These are phyloP conservation scores for Ennomos quercinarius DNA, from an alignment of 2,888 invertebrate genomes.

Conservation along the genomic window DNA sequence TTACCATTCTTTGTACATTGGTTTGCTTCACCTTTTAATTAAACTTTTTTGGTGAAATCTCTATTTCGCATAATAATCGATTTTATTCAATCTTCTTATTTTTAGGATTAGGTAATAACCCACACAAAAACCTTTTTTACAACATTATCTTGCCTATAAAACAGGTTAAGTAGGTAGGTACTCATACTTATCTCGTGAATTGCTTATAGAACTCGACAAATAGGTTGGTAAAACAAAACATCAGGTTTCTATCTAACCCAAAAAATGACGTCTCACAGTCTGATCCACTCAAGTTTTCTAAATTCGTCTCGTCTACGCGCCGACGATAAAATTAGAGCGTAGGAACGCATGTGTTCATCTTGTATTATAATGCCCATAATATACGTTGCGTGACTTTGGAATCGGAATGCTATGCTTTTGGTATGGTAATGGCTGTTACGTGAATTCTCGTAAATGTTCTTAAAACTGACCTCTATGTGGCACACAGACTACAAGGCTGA, in stretches of 20 bases:
- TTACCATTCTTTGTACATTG: too few species aligned
- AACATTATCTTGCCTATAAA: too few species aligned
- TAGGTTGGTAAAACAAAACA: conserved; percentile 27
- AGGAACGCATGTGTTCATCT: conserved; percentile 52
- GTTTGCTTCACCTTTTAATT: conserved; percentile 17
- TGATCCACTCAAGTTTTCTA: conserved; percentile 50
- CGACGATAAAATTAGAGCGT: conserved; percentile 58
- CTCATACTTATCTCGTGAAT: neutral
- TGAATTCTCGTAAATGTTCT: conserved; percentile 51
- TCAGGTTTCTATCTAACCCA: conserved; percentile 24
- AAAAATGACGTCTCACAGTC: conserved; percentile 45
- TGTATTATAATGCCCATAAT: conserved; percentile 52
- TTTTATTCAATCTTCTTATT: too few species aligned
- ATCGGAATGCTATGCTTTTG: conserved; percentile 46
- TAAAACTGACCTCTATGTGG: conserved; percentile 18
- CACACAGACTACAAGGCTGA: conserved; percentile 7
- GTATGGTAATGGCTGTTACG: conserved; percentile 58
- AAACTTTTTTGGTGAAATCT: too few species aligned
- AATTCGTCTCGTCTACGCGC: conserved; percentile 54
- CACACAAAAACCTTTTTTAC: too few species aligned
- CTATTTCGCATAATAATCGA: too few species aligned
- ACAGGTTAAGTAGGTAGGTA: too few species aligned
- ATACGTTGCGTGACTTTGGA: conserved; percentile 60
- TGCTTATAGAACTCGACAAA: conserved; percentile 11
- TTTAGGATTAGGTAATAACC: too few species aligned